Evolutionary conservation across 2,888 invertebrate species (phyloP).

Genomic region (Cerceris rybyensis): DNA sequence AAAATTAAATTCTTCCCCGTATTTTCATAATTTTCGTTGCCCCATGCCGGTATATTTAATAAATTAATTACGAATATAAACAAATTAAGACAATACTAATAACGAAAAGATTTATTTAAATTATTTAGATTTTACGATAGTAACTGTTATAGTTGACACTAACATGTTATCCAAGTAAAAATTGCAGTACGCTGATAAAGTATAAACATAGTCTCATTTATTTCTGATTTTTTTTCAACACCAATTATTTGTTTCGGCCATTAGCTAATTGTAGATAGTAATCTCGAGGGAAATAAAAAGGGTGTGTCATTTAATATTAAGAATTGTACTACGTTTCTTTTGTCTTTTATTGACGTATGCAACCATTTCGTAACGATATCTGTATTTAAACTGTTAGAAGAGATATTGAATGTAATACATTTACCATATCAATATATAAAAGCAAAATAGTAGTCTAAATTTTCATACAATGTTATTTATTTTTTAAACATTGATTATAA

Average conservation of each 20-base stretch:
- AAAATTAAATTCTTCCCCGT: constrained; percentile 5
- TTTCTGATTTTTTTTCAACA: constrained; percentile 18
- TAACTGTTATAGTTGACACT: no score
- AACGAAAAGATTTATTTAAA: no score
- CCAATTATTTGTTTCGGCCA: constrained; percentile 61
- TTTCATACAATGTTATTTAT: no score
- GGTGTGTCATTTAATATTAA: constrained; percentile 55
- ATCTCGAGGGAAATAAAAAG: constrained; percentile 54
- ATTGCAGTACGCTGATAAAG: not conserved
- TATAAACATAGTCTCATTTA: constrained; percentile 20
- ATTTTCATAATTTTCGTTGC: not conserved
- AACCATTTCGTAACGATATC: not conserved
- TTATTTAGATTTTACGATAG: no score
- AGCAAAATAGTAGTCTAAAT: no score
- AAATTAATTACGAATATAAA: not conserved
- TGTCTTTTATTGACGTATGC: not conserved
- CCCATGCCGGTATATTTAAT: not conserved
- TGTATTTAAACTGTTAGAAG: no score
- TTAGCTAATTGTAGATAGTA: constrained; percentile 69
- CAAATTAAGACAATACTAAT: not conserved
- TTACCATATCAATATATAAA: no score
- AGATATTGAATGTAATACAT: no score
- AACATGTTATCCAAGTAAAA: no score
- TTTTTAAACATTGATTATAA: no score
- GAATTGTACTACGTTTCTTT: not conserved